phyloP scores from a whole-genome alignment of 2,113 vertebrate species.

The Megaceryle torquata region DNA sequence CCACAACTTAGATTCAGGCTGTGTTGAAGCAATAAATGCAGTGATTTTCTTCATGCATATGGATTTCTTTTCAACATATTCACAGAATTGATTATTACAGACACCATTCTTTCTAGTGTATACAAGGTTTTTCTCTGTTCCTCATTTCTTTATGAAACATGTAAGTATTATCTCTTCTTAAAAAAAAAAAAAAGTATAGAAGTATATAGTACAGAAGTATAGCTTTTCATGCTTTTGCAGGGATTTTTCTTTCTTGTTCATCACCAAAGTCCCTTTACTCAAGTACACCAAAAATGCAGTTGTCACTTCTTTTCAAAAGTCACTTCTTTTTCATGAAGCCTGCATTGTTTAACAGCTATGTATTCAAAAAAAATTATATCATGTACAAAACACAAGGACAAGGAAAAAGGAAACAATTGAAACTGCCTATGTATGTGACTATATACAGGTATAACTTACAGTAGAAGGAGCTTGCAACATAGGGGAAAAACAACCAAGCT shows the following conservation, averaged over 20 bases:
- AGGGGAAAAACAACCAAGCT: not conserved
- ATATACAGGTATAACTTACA: not conserved
- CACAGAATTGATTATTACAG: not conserved
- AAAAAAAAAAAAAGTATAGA: not conserved
- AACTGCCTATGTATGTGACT: not conserved
- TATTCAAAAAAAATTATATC: not conserved
- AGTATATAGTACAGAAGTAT: not conserved
- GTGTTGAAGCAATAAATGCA: not conserved
- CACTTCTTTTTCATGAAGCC: not conserved
- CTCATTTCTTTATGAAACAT: not conserved
- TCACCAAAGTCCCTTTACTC: not conserved
- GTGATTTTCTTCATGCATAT: not conserved
- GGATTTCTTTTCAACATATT: not conserved
- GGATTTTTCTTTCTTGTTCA: not conserved
- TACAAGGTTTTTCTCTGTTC: not conserved
- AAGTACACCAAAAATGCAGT: not conserved
- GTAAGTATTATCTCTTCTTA: not conserved
- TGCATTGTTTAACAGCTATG: not conserved
- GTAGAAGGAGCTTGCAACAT: not conserved
- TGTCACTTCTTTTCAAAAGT: not conserved
- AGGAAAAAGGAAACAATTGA: not conserved
- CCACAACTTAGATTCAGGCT: not conserved
- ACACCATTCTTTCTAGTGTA: not conserved
- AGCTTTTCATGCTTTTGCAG: not conserved
- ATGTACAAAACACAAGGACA: not conserved